Conservation (phyloP, 92 coral and sea anemone species). For the Bergia puertoricense region DNA sequence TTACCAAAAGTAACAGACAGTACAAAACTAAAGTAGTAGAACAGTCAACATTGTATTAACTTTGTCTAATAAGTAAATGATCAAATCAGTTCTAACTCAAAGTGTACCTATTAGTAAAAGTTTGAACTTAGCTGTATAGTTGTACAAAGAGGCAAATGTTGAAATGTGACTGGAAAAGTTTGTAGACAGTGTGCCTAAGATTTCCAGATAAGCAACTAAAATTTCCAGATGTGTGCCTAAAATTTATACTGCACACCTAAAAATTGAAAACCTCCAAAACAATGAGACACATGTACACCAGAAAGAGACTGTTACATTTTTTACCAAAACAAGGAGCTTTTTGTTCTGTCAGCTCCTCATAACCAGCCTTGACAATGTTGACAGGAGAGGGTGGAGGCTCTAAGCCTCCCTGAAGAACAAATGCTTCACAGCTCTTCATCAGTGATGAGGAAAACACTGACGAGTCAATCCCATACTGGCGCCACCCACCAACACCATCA, state of each 20-base stretch:
- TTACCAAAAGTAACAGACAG: too few species aligned
- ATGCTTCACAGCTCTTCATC: slow-evolving; percentile 89
- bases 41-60: not conserved
- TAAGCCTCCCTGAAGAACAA: slow-evolving; percentile 84
- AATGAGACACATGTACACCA: too few species aligned
- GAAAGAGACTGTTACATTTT: not conserved
- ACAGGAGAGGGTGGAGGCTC: slow-evolving; percentile 80
- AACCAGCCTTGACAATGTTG: slow-evolving; percentile 74
- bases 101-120: too few species aligned
- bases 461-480: slow-evolving; percentile 96
- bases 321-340: slow-evolving; percentile 94
- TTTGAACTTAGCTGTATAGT: too few species aligned
- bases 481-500: slow-evolving; percentile 99
- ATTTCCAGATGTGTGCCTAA: too few species aligned
- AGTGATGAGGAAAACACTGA: slow-evolving; percentile 84
- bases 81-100: not conserved
- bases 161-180: too few species aligned
- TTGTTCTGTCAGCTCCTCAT: slow-evolving; percentile 84
- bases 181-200: too few species aligned
- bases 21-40: not conserved
- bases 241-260: too few species aligned
- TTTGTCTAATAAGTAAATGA: not conserved
- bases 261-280: too few species aligned
- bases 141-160: too few species aligned
- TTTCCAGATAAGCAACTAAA: too few species aligned